A percentile compares a stretch with the other conserved stretches of the same genome.
Evolutionary conservation across 1,140 invertebrate genomes (phyloP).

Genomic region (Drosophila bocqueti): DNA sequence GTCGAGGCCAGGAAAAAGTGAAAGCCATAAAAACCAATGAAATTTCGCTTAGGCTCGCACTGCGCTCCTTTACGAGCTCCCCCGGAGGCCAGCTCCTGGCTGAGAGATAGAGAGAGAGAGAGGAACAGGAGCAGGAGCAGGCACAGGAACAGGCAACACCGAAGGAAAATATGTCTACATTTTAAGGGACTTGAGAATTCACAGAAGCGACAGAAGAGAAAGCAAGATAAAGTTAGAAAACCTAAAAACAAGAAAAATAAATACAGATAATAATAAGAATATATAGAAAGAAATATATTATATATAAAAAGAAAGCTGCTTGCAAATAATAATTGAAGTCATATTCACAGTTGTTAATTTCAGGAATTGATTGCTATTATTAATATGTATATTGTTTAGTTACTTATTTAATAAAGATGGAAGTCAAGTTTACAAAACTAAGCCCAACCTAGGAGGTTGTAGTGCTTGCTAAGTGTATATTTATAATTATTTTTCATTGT

Average conservation of each 20-base stretch:
- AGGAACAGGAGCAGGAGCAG: not conserved
- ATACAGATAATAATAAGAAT: no score
- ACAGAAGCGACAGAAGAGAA: no score
- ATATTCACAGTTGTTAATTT: not conserved
- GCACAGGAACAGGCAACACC: slow-evolving; percentile 4
- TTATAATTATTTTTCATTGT: not conserved
- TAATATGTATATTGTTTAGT: not conserved
- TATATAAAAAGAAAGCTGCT: no score
- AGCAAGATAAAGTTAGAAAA: not conserved
- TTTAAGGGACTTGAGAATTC: no score
- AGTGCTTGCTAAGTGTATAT: not conserved
- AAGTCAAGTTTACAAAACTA: no score
- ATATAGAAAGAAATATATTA: no score
- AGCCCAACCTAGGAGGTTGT: no score
- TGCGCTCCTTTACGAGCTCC: slow-evolving; percentile 60
- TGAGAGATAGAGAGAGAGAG: not conserved
- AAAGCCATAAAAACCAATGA: slow-evolving; percentile 75
- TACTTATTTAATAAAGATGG: no score
- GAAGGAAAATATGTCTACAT: not conserved
- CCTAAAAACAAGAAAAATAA: not conserved
- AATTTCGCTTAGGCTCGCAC: slow-evolving; percentile 68
- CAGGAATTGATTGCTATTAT: not conserved
- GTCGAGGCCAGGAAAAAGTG: slow-evolving; percentile 23
- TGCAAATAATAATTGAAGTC: no score
- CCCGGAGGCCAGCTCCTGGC: slow-evolving; percentile 7